Percentiles rank a stretch among this genome's conserved stretches.
These are phyloP conservation scores for Drosophila percnosoma DNA, from an alignment of 2,888 invertebrate species.

Conservation along the genomic window DNA sequence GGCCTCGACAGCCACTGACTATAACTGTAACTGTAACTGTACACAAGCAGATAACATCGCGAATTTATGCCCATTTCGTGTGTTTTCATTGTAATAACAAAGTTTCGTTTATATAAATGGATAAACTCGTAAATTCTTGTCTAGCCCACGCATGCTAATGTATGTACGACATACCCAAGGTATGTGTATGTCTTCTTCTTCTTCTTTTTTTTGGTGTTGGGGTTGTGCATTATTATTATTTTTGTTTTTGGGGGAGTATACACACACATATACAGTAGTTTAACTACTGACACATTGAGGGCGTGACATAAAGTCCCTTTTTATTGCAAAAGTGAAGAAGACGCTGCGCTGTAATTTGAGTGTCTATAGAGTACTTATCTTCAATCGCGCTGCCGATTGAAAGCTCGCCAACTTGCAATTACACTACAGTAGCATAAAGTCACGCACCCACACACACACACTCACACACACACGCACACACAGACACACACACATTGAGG, in stretches of 20 bases:
- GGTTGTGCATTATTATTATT: conserved; percentile 19
- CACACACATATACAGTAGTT: conserved; percentile 7
- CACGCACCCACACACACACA: conserved; percentile 49
- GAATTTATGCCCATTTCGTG: conserved; percentile 60
- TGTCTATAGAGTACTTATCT: conserved; percentile 69
- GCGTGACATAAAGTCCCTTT: conserved; percentile 65
- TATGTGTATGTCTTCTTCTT: neutral
- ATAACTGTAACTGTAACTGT: conserved; percentile 23
- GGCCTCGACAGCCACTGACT: neutral
- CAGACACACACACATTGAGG: neutral
- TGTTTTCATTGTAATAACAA: conserved; percentile 65
- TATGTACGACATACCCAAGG: conserved; percentile 2
- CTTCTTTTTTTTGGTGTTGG: neutral
- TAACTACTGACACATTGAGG: conserved; percentile 41
- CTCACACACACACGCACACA: conserved; percentile 14
- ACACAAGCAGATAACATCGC: conserved; percentile 47
- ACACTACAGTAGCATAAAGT: conserved; percentile 55
- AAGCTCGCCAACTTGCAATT: conserved; percentile 69
- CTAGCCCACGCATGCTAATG: conserved; percentile 38
- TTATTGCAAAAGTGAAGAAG: conserved; percentile 52
- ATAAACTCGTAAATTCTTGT: conserved; percentile 56
- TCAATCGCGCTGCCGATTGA: conserved; percentile 53
- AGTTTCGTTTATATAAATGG: conserved; percentile 56
- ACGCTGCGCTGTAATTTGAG: conserved; percentile 70
- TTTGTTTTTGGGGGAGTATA: neutral